Percentiles rank a stretch among this genome's conserved stretches.
Evolutionary conservation across 2,113 vertebrate species (phyloP).

Genomic region (Syngnathoides biaculeatus): DNA sequence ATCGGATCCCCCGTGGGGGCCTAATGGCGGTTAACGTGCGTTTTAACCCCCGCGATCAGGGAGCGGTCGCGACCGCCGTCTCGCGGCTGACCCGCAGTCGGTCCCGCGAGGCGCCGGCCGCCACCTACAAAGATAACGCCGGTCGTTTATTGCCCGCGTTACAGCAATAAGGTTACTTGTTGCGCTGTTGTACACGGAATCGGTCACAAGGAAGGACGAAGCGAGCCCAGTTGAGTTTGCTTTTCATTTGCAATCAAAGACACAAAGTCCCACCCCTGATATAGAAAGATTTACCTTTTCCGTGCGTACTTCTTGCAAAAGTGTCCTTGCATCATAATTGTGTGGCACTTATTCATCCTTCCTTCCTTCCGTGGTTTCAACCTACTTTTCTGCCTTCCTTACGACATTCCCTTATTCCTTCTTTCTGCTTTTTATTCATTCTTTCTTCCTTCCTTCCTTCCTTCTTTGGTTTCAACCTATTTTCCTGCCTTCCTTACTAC

Average conservation of each 20-base stretch:
- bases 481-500: no score
- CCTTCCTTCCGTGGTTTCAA: background rate
- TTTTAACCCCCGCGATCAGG: slow-evolving; percentile 53
- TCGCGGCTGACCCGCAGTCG: slow-evolving; percentile 57
- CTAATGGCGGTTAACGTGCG: slow-evolving; percentile 50
- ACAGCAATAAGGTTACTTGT: background rate
- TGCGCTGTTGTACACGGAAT: background rate
- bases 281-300: no score
- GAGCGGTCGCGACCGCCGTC: slow-evolving; percentile 53
- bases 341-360: no score
- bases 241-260: background rate
- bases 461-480: background rate
- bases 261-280: no score
- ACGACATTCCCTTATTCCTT: no score
- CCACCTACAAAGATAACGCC: slow-evolving; percentile 51
- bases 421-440: no score
- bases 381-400: no score
- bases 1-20: slow-evolving; percentile 47
- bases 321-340: no score
- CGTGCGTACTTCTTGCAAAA: no score
- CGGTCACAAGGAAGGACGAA: background rate
- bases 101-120: slow-evolving; percentile 26
- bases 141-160: slow-evolving; percentile 14
- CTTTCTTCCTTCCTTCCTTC: background rate
- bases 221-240: background rate